Percentiles rank a stretch among this genome's conserved stretches.
phyloP scores from a whole-genome alignment of 1,140 invertebrate genomes.

The Tetraneura akinire region DNA sequence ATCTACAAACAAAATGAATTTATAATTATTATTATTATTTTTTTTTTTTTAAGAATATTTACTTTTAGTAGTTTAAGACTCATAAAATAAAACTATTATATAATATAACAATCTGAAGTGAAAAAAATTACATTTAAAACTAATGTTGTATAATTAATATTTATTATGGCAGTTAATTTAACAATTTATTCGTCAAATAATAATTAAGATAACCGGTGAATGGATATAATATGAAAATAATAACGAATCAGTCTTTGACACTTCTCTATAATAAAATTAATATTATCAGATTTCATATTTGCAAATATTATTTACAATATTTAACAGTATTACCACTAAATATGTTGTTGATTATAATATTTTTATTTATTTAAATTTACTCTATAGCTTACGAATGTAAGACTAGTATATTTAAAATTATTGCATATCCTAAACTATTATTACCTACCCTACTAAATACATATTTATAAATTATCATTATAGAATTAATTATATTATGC shows the following conservation, averaged over 20 bases:
- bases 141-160: neutral
- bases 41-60: neutral
- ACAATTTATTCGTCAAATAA: neutral
- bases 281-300: neutral
- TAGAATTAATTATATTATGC: constrained; percentile 27
- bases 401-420: constrained; percentile 22
- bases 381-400: constrained; percentile 18
- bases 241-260: constrained; percentile 31
- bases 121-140: neutral
- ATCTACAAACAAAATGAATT: neutral
- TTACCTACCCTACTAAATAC: constrained; percentile 37
- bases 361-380: neutral
- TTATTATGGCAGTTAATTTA: no score
- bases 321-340: neutral
- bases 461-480: constrained; percentile 33
- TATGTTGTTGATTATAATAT: constrained; percentile 14
- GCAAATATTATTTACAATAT: constrained; percentile 16
- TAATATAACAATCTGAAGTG: neutral
- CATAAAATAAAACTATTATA: no score
- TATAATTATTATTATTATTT: neutral
- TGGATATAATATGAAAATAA: neutral
- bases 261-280: neutral
- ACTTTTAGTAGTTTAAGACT: no score
- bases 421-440: constrained; percentile 37
- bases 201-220: neutral